phyloP scores from a whole-genome alignment of 1,140 invertebrate genomes.

The Caerostris extrusa region DNA sequence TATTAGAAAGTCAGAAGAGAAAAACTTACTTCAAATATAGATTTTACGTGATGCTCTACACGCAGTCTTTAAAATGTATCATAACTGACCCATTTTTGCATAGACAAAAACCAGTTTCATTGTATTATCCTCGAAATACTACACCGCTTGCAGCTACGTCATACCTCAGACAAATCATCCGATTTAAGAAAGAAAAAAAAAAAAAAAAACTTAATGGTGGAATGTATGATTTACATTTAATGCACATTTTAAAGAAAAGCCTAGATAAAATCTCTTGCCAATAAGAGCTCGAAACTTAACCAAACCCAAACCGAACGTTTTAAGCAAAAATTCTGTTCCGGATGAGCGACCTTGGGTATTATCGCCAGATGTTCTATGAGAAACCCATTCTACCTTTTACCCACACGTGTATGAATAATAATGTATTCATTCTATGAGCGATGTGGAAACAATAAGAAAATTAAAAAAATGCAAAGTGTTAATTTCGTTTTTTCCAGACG shows the following conservation, averaged over 20 bases:
- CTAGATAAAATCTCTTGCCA: no score
- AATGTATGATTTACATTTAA: neutral
- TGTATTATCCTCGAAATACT: neutral
- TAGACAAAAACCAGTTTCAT: slow-evolving; percentile 6
- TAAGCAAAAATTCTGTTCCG: neutral
- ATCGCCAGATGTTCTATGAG: neutral
- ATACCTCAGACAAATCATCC: neutral
- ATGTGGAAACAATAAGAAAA: neutral
- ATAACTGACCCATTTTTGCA: slow-evolving; percentile 14
- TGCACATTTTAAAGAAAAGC: neutral
- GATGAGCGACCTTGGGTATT: neutral
- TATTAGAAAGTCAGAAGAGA: neutral
- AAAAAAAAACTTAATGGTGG: neutral
- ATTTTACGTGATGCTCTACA: neutral
- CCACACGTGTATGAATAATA: neutral
- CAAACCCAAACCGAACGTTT: neutral
- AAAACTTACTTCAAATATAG: neutral
- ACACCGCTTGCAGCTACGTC: neutral
- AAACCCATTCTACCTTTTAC: neutral
- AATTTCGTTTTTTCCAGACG: neutral
- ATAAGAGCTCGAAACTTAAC: neutral
- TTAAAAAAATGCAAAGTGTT: neutral
- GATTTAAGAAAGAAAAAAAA: neutral
- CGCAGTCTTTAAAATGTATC: neutral
- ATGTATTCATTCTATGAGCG: neutral